Conservation (phyloP, 2,797 vertebrate genomes). For the Pangasius larnaudii region DNA sequence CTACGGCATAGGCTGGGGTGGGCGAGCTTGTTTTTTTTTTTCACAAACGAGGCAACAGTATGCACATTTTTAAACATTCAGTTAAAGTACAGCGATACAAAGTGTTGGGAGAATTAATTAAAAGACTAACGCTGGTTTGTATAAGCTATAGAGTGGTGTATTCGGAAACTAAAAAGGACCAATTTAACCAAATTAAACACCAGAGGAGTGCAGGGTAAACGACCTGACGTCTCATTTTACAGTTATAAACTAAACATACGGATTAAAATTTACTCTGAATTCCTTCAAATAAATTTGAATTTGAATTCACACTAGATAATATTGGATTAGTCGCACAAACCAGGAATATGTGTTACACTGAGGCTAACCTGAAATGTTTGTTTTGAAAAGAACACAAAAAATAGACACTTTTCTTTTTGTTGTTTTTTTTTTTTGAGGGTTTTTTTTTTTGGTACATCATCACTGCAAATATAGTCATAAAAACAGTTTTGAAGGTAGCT, state of each 20-base stretch:
- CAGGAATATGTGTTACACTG: not conserved
- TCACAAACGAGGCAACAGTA: not conserved
- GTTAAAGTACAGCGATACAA: not conserved
- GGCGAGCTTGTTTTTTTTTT: constrained; percentile 50
- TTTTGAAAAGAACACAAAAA: not conserved
- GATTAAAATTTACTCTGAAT: not conserved
- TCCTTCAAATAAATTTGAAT: not conserved
- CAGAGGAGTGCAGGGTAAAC: not conserved
- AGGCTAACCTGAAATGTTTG: not conserved
- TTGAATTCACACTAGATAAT: not conserved
- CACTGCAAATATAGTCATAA: no score
- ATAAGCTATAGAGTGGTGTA: no score
- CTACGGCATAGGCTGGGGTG: constrained; percentile 95
- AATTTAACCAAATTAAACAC: no score
- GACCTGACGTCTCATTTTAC: not conserved
- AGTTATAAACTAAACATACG: not conserved
- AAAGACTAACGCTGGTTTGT: not conserved
- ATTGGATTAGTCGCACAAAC: not conserved
- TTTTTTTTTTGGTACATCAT: not conserved
- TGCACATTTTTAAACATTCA: not conserved
- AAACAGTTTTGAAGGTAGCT: no score
- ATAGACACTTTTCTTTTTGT: not conserved
- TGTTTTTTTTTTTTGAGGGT: no score
- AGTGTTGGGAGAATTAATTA: not conserved
- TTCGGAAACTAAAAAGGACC: not conserved